These are phyloP conservation scores for Craseonycteris thonglongyai DNA, from an alignment of 2,113 vertebrate genomes.

Conservation along the genomic window DNA sequence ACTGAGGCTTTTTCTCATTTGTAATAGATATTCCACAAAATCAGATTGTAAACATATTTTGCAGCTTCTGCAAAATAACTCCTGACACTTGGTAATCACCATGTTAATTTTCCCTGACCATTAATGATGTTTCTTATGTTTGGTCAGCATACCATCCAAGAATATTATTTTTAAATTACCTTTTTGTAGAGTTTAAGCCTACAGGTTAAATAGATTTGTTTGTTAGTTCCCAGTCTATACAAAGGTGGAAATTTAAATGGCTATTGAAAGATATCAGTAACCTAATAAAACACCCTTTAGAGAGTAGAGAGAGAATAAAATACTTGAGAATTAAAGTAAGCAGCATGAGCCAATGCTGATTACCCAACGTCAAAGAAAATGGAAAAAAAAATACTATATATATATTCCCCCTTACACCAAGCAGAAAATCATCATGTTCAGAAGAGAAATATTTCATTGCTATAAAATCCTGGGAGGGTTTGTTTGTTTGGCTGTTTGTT, in stretches of 20 bases:
- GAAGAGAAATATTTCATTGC: constrained; percentile 57
- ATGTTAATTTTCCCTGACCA: constrained; percentile 45
- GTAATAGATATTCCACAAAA: constrained; percentile 49
- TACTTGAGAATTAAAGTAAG: constrained; percentile 54
- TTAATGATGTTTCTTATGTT: not conserved
- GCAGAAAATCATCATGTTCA: constrained; percentile 56
- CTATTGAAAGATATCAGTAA: constrained; percentile 20
- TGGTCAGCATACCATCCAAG: not conserved
- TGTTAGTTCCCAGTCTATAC: not conserved
- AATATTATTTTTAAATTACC: constrained; percentile 22
- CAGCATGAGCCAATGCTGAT: constrained; percentile 50
- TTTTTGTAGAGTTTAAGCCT: not conserved
- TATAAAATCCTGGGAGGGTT: constrained; percentile 23
- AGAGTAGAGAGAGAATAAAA: constrained; percentile 30
- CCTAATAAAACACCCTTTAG: constrained; percentile 2
- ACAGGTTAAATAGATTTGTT: not conserved
- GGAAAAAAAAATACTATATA: not conserved
- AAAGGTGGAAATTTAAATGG: not conserved
- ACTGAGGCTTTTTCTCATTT: constrained; percentile 45
- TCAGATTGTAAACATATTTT: constrained; percentile 34
- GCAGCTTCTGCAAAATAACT: constrained; percentile 28
- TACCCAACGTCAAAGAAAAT: constrained; percentile 58
- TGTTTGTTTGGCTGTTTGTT: constrained; percentile 27
- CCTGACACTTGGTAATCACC: constrained; percentile 11
- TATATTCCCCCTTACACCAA: not conserved